Conservation (phyloP, 1,140 invertebrate genomes). For the Melanaphis sacchari region DNA sequence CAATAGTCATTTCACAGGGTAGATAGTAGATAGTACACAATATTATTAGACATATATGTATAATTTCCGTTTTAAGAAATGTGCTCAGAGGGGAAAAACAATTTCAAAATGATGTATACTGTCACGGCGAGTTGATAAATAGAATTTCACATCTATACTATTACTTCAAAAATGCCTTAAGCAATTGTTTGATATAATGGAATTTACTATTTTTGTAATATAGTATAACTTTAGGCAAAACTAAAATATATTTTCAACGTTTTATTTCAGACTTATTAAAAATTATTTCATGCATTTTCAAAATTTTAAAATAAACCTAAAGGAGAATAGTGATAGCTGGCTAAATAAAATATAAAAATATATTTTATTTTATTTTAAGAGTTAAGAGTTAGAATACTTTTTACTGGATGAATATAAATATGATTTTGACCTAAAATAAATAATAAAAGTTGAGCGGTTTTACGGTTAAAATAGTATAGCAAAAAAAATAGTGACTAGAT, state of each 20-base stretch:
- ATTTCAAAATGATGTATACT: conserved; percentile 30
- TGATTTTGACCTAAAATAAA: not conserved
- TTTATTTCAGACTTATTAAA: not conserved
- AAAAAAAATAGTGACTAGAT: not conserved
- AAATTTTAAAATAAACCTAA: not conserved
- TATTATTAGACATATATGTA: not conserved
- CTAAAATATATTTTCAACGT: not conserved
- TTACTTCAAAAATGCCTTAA: not conserved
- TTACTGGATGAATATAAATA: not conserved
- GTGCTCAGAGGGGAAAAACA: not conserved
- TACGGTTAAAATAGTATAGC: not conserved
- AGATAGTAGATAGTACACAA: not conserved
- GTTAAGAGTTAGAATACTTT: not conserved
- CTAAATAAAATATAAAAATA: not conserved
- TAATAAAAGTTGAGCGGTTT: not conserved
- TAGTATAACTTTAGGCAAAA: not conserved
- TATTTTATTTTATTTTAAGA: not conserved
- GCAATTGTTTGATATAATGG: conserved; percentile 8
- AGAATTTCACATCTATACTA: not conserved
- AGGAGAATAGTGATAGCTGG: not conserved
- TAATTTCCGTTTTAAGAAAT: conserved; percentile 49
- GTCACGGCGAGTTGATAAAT: conserved; percentile 28
- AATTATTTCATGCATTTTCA: not conserved
- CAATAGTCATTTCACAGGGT: conserved; percentile 36
- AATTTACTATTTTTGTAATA: not conserved